Base-by-base conservation (phyloP, 2,113 vertebrate genomes). In the Heterotilapia buettikoferi region DNA sequence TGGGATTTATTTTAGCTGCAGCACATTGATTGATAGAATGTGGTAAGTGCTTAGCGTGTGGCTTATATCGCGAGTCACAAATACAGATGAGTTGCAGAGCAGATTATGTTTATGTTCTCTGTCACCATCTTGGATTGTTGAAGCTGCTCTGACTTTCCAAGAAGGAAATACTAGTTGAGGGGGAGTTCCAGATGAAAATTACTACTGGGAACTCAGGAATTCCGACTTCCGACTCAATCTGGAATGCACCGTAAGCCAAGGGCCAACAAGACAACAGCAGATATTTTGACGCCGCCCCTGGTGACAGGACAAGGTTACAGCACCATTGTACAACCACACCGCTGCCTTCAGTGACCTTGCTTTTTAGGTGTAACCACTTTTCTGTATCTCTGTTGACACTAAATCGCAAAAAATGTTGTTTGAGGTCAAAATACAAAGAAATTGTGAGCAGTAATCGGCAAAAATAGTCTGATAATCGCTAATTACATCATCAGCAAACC, bases 401-500 rank as follows among this genome's bases (percentile, higher is more conserved):
- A 7, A 38, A 68, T 7, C 7, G 10, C 33, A n/a, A 21, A 66
- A 38, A 21, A n/a, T n/a, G 59, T 36, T 19, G 3, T 19, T 68
- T 66, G 9, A 38, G 33, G 6, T n/a, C 11, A 68, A 68, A 68
- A 68, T 38, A n/a, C 31, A 66, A 38, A 66, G 10, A 36, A 36
- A n/a, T 19, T 7, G 31, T n/a, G 63, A 0, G 63, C 7, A 31
- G 29, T 61, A 61, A 33, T 33, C 16, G 0, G 0, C 57, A 61
- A 18, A 38, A 68, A 38, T 36, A 5, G 19, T 38, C 19, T 21
- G 33, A 68, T n/a, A 38, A 19, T n/a, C 10, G 33, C 61, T n/a
- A 11, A 38, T 68, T 38, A 68, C 19, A 38, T 68, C 6, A 38
- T 36, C 10, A 38, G 18, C 33, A 38, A 66, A 38, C 19, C 63